Conservation (phyloP, 2,888 invertebrate genomes). For the Polyploca ridens region DNA sequence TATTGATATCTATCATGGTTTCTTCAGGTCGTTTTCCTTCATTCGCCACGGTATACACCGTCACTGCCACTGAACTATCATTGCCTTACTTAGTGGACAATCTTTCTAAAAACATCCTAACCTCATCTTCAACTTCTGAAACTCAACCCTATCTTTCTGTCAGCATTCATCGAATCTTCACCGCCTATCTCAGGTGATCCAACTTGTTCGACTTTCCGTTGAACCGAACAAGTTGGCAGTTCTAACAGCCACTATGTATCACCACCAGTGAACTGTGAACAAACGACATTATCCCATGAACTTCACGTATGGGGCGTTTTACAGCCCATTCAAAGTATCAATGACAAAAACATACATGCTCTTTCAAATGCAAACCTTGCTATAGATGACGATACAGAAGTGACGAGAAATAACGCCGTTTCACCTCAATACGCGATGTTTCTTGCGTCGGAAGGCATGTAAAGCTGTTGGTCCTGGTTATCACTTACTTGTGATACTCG, state of each 20-base stretch:
- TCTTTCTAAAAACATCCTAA: too few species aligned
- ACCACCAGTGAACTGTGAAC: not conserved
- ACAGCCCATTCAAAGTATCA: constrained; percentile 1
- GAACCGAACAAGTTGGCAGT: not conserved
- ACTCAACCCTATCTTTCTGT: too few species aligned
- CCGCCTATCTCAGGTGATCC: not conserved
- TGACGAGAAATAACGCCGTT: not conserved
- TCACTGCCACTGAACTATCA: too few species aligned
- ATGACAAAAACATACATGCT: constrained; percentile 5
- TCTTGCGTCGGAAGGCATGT: too few species aligned
- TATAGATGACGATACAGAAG: not conserved
- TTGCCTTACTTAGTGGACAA: too few species aligned
- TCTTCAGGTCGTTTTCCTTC: too few species aligned
- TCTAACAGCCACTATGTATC: not conserved
- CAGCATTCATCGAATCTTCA: not conserved
- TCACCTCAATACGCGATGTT: too few species aligned
- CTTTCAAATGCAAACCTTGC: not conserved
- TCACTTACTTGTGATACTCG: too few species aligned
- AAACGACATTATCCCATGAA: constrained; percentile 1
- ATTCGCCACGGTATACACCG: too few species aligned
- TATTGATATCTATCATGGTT: too few species aligned
- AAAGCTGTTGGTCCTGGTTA: too few species aligned
- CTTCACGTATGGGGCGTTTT: constrained; percentile 7
- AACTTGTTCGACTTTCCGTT: not conserved
- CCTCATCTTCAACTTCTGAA: too few species aligned